A percentile compares a stretch with the other conserved stretches of the same genome.
phyloP scores from a whole-genome alignment of 30 jellyfish, hydroid and myxozoan species.

The Rhopilema esculentum region DNA sequence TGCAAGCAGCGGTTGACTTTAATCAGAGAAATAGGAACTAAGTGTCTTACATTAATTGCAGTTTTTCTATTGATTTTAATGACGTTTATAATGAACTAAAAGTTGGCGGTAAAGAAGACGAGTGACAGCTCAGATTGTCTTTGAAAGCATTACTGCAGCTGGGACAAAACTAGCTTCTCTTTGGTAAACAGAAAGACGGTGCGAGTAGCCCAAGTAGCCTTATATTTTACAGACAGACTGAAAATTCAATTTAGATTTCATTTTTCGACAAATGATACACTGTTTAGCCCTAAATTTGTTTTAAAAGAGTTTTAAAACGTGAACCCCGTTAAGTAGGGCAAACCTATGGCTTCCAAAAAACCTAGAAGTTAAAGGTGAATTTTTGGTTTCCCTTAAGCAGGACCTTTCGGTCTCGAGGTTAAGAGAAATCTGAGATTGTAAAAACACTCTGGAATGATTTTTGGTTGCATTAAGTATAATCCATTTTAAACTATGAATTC shows the following conservation, averaged over 20 bases:
- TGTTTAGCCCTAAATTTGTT: neutral
- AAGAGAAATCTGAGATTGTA: neutral
- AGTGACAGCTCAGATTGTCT: too few relatives aligned
- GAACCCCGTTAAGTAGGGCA: neutral
- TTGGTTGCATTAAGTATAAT: neutral
- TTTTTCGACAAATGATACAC: neutral
- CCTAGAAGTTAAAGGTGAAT: neutral
- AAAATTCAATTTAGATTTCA: neutral
- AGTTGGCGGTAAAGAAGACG: too few relatives aligned
- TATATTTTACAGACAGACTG: neutral
- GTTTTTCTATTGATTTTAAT: too few relatives aligned
- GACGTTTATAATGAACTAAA: too few relatives aligned
- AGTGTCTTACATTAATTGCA: too few relatives aligned
- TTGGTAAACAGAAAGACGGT: too few relatives aligned
- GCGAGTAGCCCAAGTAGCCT: too few relatives aligned
- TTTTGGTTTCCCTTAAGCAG: neutral
- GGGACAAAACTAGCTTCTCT: too few relatives aligned
- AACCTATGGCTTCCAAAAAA: neutral
- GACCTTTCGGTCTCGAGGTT: neutral
- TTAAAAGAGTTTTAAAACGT: neutral
- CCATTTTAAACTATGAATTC: neutral
- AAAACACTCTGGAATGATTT: neutral
- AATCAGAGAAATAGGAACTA: too few relatives aligned
- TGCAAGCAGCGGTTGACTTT: too few relatives aligned
- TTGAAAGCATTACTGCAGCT: too few relatives aligned